phyloP scores from a whole-genome alignment of 2,888 invertebrate genomes.

The Bellardia bayeri region DNA sequence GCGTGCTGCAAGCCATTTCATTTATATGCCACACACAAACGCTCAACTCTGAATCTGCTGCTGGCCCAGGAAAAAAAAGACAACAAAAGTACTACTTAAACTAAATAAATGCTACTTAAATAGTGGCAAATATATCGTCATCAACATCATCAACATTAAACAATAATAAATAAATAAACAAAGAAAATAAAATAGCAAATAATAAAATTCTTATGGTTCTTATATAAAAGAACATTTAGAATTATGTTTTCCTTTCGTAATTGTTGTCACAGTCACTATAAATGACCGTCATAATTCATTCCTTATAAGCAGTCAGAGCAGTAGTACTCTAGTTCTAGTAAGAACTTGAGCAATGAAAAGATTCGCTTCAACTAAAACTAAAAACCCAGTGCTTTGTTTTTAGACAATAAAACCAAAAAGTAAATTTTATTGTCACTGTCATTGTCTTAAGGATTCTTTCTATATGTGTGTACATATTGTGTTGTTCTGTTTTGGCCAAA shows the following conservation, averaged over 20 bases:
- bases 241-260: conserved; percentile 72
- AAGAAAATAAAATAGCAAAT: conserved; percentile 2
- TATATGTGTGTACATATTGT: not conserved
- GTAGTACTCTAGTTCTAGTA: not conserved
- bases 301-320: not conserved
- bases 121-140: conserved; percentile 63
- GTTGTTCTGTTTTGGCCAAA: conserved; percentile 54
- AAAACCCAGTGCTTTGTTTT: conserved; percentile 1
- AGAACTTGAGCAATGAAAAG: conserved; percentile 12
- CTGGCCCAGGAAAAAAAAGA: not conserved
- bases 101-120: conserved; percentile 69
- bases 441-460: conserved; percentile 52
- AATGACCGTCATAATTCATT: conserved; percentile 72
- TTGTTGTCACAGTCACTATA: conserved; percentile 72
- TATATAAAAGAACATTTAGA: conserved; percentile 54
- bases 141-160: conserved; percentile 12
- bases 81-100: conserved; percentile 58
- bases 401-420: conserved; percentile 66
- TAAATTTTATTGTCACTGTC: conserved; percentile 60
- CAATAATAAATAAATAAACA: not conserved
- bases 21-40: conserved; percentile 54
- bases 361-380: conserved; percentile 4
- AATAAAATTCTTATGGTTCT: not conserved
- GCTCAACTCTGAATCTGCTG: not conserved
- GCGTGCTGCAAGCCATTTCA: conserved; percentile 54